These are phyloP conservation scores for Abrostola tripartita DNA, from an alignment of 2,888 invertebrate genomes.

Conservation along the genomic window DNA sequence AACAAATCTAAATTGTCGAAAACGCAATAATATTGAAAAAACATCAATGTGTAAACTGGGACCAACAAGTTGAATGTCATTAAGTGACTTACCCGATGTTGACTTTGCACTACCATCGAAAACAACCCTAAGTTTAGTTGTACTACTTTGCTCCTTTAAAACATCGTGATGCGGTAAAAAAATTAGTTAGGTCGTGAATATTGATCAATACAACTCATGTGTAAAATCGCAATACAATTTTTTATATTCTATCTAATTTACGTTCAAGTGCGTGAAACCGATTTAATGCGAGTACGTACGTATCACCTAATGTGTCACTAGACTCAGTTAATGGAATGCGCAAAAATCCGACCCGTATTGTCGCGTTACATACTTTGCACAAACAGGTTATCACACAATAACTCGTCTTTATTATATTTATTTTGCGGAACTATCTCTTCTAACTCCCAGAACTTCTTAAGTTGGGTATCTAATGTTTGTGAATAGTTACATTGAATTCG, in stretches of 20 bases:
- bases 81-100: slow-evolving; percentile 39
- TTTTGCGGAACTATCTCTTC: slow-evolving; percentile 13
- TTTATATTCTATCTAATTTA: slow-evolving; percentile 19
- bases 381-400: slow-evolving; percentile 21
- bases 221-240: slow-evolving; percentile 19
- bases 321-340: slow-evolving; percentile 19
- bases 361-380: slow-evolving; percentile 7
- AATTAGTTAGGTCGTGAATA: slow-evolving; percentile 11
- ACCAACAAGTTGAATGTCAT: slow-evolving; percentile 38
- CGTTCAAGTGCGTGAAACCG: slow-evolving; percentile 28
- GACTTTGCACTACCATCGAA: slow-evolving; percentile 40
- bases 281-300: slow-evolving; percentile 16
- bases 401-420: slow-evolving; percentile 9
- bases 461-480: slow-evolving; percentile 11
- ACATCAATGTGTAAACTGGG: slow-evolving; percentile 45
- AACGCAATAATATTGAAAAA: slow-evolving; percentile 38
- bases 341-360: slow-evolving; percentile 21
- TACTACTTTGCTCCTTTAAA: slow-evolving; percentile 6
- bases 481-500: slow-evolving; percentile 23
- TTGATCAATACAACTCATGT: slow-evolving; percentile 12
- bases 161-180: slow-evolving; percentile 22
- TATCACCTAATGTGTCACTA: slow-evolving; percentile 12
- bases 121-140: slow-evolving; percentile 30
- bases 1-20: slow-evolving; percentile 39
- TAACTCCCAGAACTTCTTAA: slow-evolving; percentile 23